phyloP scores from a whole-genome alignment of 53 echinoderm and acorn worm species.

The Echinarachnius parma region DNA sequence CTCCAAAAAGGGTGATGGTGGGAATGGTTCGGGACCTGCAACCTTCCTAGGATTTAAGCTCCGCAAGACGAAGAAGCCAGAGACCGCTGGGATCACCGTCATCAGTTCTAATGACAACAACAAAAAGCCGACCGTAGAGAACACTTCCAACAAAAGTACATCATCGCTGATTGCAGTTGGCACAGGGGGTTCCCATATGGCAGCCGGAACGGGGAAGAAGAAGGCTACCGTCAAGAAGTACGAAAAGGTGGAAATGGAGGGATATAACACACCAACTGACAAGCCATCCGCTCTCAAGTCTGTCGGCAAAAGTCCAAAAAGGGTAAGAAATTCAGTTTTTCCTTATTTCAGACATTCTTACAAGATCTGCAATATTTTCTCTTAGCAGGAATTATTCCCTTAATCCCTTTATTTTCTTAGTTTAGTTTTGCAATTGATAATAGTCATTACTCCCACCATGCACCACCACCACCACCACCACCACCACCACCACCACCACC shows the following conservation, averaged over 20 bases:
- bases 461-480: neutral
- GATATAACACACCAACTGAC: slow-evolving; percentile 71
- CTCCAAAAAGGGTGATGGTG: neutral
- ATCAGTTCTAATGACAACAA: neutral
- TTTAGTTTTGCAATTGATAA: neutral
- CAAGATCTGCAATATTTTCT: too few relatives aligned
- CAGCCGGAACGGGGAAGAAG: neutral
- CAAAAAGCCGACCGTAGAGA: slow-evolving; percentile 4
- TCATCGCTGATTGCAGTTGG: slow-evolving; percentile 15
- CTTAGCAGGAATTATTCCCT: too few relatives aligned
- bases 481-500: neutral
- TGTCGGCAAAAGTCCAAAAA: slow-evolving; percentile 26
- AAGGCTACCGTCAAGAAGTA: slow-evolving; percentile 53
- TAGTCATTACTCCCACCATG: neutral
- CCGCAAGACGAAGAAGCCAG: slow-evolving; percentile 23
- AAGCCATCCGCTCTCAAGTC: slow-evolving; percentile 65
- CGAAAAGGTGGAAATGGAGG: slow-evolving; percentile 65
- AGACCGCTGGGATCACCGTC: neutral
- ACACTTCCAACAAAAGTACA: neutral
- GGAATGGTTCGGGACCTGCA: neutral
- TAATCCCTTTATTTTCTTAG: neutral
- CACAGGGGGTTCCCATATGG: neutral
- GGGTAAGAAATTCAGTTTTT: slow-evolving; percentile 20
- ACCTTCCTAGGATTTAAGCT: neutral
- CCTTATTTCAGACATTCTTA: too few relatives aligned